These are phyloP conservation scores for Actinernus sp. DNA, from an alignment of 92 coral and sea anemone species.

Conservation along the genomic window DNA sequence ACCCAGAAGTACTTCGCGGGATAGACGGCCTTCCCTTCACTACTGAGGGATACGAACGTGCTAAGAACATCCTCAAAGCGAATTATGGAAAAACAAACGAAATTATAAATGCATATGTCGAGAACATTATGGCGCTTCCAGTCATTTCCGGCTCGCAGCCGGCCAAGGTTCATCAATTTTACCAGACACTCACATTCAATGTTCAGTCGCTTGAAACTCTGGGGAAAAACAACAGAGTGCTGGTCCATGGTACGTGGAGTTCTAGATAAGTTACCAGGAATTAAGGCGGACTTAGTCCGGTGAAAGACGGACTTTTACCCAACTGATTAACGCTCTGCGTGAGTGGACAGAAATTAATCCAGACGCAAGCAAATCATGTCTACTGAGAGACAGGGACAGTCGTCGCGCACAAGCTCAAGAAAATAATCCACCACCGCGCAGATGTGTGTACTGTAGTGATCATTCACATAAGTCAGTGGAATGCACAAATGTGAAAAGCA, in stretches of 20 bases:
- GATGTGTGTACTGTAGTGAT: conserved; percentile 49
- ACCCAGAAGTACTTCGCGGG: conserved; percentile 18
- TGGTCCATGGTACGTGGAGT: conserved; percentile 46
- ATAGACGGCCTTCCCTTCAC: conserved; percentile 64
- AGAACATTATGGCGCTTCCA: conserved; percentile 38
- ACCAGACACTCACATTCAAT: conserved; percentile 45
- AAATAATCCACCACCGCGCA: conserved; percentile 9
- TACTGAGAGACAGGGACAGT: neutral
- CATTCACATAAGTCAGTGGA: conserved; percentile 45
- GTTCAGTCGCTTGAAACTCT: conserved; percentile 64
- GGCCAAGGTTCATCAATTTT: conserved; percentile 44
- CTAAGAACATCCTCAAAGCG: conserved; percentile 52
- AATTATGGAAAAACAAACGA: conserved; percentile 54
- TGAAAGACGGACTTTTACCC: conserved; percentile 34
- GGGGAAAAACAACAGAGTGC: conserved; percentile 45
- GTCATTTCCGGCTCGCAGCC: conserved; percentile 34
- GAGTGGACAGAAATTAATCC: conserved; percentile 64
- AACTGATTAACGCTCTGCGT: conserved; percentile 39
- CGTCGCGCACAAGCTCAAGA: conserved; percentile 16
- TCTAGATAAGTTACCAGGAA: conserved; percentile 59
- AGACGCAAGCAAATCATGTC: neutral
- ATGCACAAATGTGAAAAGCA: conserved; percentile 23
- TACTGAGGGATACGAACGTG: conserved; percentile 46
- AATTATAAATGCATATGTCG: conserved; percentile 41
- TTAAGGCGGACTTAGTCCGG: conserved; percentile 50